Evolutionary conservation across 2,113 vertebrate genomes (phyloP).

Genomic region (Ophiodon elongatus): DNA sequence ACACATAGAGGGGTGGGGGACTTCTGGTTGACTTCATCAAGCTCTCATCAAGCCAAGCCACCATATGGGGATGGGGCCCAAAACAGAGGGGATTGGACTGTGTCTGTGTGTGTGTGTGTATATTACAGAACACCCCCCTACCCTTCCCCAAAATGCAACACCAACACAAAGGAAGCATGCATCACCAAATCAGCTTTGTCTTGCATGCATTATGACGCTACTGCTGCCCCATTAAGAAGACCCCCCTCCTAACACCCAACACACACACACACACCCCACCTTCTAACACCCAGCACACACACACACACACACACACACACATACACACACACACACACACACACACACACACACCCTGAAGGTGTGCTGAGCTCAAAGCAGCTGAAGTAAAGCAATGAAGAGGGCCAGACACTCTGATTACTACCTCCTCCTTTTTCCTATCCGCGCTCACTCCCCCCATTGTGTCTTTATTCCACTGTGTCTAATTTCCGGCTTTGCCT

Average conservation of each 20-base stretch:
- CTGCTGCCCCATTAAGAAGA: conserved; percentile 70
- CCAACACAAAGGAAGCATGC: conserved; percentile 81
- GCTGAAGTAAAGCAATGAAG: conserved; percentile 68
- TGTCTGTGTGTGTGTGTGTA: conserved; percentile 43
- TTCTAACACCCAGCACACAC: neutral
- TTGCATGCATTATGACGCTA: conserved; percentile 79
- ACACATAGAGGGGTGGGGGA: conserved; percentile 38
- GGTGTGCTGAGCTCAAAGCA: conserved; percentile 70
- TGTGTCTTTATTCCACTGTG: conserved; percentile 41
- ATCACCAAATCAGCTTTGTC: conserved; percentile 80
- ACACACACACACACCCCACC: no score
- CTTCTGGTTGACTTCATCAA: conserved; percentile 83
- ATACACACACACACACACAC: neutral
- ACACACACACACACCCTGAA: conserved; percentile 65
- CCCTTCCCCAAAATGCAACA: conserved; percentile 51
- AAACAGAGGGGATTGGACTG: conserved; percentile 73
- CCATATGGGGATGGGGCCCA: conserved; percentile 83
- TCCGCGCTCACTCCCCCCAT: conserved; percentile 35
- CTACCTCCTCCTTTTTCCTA: conserved; percentile 41
- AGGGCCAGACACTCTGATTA: conserved; percentile 65
- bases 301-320: neutral
- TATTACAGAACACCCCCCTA: conserved; percentile 38
- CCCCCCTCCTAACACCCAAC: conserved; percentile 23
- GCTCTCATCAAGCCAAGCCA: conserved; percentile 81
- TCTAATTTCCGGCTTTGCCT: conserved; percentile 23